A percentile compares a stretch with the other conserved stretches of the same genome.
Evolutionary conservation across 2,888 invertebrate genomes (phyloP).

Genomic region (Eudasyphora cyanicolor): DNA sequence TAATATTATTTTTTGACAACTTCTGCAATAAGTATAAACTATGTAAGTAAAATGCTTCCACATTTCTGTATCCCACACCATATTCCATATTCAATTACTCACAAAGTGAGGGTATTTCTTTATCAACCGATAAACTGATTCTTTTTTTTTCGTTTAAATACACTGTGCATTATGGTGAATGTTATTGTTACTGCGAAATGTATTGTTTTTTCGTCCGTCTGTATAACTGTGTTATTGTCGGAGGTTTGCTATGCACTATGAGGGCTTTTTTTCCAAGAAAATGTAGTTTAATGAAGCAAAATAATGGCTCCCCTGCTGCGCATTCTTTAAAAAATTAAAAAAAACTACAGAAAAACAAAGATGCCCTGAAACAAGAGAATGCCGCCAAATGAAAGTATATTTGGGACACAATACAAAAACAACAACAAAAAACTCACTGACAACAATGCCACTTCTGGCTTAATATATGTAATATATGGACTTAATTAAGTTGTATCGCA

Average conservation of each 20-base stretch:
- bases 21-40: too few species aligned
- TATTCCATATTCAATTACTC: too few species aligned
- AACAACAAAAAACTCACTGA: slow-evolving; percentile 1
- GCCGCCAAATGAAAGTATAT: slow-evolving; percentile 43
- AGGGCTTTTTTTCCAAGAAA: slow-evolving; percentile 6
- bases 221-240: slow-evolving; percentile 15
- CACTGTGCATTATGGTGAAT: not conserved
- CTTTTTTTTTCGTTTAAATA: not conserved
- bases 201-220: slow-evolving; percentile 10
- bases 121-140: too few species aligned
- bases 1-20: too few species aligned
- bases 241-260: not conserved
- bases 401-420: not conserved
- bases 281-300: slow-evolving; percentile 59
- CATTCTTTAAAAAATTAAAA: slow-evolving; percentile 38
- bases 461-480: slow-evolving; percentile 53
- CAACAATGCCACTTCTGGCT: slow-evolving; percentile 29
- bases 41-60: too few species aligned
- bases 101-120: too few species aligned
- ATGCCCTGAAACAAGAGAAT: slow-evolving; percentile 20
- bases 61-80: too few species aligned
- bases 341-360: not conserved
- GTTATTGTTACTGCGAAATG: not conserved
- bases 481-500: slow-evolving; percentile 52
- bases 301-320: slow-evolving; percentile 63